A percentile compares a stretch with the other conserved stretches of the same genome.
Evolutionary conservation across 2,888 invertebrate genomes (phyloP).

Genomic region (Tipula confusa): DNA sequence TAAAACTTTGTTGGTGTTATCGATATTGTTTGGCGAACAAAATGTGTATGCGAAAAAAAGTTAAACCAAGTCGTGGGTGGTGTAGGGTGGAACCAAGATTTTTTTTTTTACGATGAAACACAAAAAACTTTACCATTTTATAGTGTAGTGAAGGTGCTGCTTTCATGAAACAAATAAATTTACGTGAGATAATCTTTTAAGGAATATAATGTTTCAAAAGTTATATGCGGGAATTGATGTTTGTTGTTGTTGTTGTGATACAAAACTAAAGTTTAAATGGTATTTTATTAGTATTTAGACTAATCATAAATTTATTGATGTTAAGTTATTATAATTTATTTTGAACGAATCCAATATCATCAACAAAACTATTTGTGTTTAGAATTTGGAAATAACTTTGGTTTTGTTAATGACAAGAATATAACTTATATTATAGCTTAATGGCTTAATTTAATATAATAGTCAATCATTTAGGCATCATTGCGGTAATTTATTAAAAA

Average conservation of each 20-base stretch:
- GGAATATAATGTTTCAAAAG: conserved; percentile 9
- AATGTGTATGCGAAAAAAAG: neutral
- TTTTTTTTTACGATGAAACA: no score
- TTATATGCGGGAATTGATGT: neutral
- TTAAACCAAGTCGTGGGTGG: neutral
- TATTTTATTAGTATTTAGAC: neutral
- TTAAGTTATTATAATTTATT: conserved; percentile 12
- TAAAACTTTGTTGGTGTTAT: conserved; percentile 12
- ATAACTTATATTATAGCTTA: no score
- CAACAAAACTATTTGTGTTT: neutral
- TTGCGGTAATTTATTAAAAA: no score
- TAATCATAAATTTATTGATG: conserved; percentile 25
- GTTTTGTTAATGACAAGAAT: no score
- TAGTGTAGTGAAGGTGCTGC: neutral
- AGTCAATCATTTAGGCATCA: no score
- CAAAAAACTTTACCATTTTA: neutral
- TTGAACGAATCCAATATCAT: neutral
- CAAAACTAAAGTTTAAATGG: conserved; percentile 12
- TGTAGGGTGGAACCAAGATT: no score
- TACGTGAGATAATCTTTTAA: conserved; percentile 25
- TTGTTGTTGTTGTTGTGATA: neutral
- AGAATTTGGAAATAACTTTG: no score
- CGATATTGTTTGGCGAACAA: neutral
- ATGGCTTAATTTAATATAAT: no score
- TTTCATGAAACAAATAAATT: neutral